Percentiles rank a stretch among this genome's conserved stretches.
These are phyloP conservation scores for Tychaedon coryphoeus DNA, from an alignment of 2,113 vertebrate genomes.

Conservation along the genomic window DNA sequence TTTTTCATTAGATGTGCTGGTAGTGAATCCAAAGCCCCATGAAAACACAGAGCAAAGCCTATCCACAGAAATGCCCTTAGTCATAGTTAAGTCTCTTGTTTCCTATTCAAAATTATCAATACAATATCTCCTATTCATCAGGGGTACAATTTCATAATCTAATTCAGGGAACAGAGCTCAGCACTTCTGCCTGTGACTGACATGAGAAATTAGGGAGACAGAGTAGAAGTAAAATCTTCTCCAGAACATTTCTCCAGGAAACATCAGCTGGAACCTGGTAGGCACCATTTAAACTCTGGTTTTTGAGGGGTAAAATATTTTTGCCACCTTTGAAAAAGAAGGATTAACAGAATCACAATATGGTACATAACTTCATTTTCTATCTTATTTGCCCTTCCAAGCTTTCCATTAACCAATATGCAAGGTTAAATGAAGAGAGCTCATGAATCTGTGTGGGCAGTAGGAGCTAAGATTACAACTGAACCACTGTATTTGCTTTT, in stretches of 20 bases:
- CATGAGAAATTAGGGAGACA: too few species aligned
- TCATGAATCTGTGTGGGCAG: neutral
- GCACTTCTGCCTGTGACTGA: neutral
- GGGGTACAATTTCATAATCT: neutral
- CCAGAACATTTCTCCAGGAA: neutral
- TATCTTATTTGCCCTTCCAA: neutral
- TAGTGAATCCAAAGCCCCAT: neutral
- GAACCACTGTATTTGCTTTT: conserved; percentile 4
- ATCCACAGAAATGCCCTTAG: neutral
- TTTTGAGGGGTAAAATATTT: neutral
- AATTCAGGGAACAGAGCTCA: neutral
- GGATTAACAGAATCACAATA: neutral
- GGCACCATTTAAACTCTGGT: neutral
- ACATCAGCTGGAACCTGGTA: neutral
- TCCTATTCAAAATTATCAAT: neutral
- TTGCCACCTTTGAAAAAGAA: neutral
- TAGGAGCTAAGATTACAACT: neutral
- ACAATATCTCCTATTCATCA: neutral
- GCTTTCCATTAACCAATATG: neutral
- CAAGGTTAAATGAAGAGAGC: neutral
- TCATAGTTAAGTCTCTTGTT: neutral
- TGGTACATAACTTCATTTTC: neutral
- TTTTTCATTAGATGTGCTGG: neutral
- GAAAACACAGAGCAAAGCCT: neutral
- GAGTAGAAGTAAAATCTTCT: neutral